Base-by-base conservation (phyloP, 2,797 vertebrate genomes). In the Cetoscarus ocellatus region DNA sequence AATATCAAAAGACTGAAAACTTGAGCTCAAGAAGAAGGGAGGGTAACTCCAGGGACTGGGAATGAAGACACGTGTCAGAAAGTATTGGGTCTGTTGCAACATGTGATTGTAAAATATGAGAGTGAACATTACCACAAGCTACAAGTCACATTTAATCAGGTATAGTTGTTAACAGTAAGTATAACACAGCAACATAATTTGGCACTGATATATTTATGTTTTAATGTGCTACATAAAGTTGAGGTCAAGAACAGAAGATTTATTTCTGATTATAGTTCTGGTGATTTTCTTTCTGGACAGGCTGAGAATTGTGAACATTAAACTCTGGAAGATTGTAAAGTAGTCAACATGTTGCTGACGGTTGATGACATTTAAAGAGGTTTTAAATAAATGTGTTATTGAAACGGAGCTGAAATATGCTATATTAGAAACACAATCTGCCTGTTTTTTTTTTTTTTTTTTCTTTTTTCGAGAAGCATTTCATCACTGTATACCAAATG, bases 111-210 rank as follows among this genome's bases (percentile, higher is more conserved):
- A 65, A 76, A 76, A 67, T 45, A 55, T 15, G 13, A 67, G 61
- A 35, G 27, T 35, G 19, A 17, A 59, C 3, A 18, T 13, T 14
- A n/a, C 39, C 47, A 48, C 42, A 40, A 12, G 17, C 64, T 42
- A 38, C 35, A 71, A 59, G 61, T 59, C 40, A 59, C 73, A 48
- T 70, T 44, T 49, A 68, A 69, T 79, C 53, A 69, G 53, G 62
- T 17, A 52, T 38, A 74, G 55, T 61, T 68, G 58, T 71, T 76
- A 62, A 49, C 6, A 1, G 14, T 38, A 36, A 53, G 42, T 56
- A 52, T 9, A 56, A 49, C 36, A 67, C 34, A 45, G 13, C 7
- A 6, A 56, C n/a, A 36, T 7, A 38, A 35, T 59, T 47, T 61
- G 63, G 54, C 18, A 1, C 11, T 12, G 56, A 55, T 36, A 35